Percentiles rank a stretch among this genome's conserved stretches.
Evolutionary conservation across 2,888 invertebrate species (phyloP).

Genomic region (Caenorhabditis sp.): DNA sequence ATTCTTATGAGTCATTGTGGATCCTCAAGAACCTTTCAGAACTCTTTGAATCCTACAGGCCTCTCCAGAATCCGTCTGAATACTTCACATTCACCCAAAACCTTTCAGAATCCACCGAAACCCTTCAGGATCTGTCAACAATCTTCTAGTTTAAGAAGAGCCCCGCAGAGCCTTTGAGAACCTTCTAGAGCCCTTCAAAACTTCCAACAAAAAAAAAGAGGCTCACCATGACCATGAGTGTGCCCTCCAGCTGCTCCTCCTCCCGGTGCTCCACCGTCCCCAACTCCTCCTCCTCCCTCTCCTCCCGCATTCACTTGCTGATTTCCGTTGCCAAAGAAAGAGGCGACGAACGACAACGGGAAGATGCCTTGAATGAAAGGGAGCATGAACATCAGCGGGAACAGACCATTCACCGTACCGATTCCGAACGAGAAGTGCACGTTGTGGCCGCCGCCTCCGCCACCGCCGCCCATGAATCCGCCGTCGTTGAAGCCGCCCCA

Average conservation of each 20-base stretch:
- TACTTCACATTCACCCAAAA: neutral
- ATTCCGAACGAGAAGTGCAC: slow-evolving; percentile 83
- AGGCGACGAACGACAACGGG: slow-evolving; percentile 82
- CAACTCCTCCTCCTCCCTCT: slow-evolving; percentile 14
- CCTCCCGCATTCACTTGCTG: slow-evolving; percentile 19
- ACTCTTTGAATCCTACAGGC: too few relatives aligned
- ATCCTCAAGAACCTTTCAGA: too few relatives aligned
- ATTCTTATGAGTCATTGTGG: too few relatives aligned
- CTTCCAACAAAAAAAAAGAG: too few relatives aligned
- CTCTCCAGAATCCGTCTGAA: too few relatives aligned
- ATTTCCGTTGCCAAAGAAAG: slow-evolving; percentile 70
- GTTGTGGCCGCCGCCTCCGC: slow-evolving; percentile 66
- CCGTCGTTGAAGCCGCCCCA: slow-evolving; percentile 73
- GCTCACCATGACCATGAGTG: neutral
- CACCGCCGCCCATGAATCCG: slow-evolving; percentile 44
- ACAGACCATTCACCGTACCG: slow-evolving; percentile 57
- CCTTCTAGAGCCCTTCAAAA: neutral
- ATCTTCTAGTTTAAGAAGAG: too few relatives aligned
- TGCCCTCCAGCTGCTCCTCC: slow-evolving; percentile 2
- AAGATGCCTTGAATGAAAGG: slow-evolving; percentile 72
- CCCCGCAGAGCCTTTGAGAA: too few relatives aligned
- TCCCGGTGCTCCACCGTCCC: neutral
- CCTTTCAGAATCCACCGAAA: too few relatives aligned
- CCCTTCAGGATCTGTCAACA: too few relatives aligned
- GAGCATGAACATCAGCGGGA: slow-evolving; percentile 43